A percentile compares a stretch with the other conserved stretches of the same genome.
Conservation (phyloP, 2,113 vertebrate species). For the Albula glossodonta region DNA sequence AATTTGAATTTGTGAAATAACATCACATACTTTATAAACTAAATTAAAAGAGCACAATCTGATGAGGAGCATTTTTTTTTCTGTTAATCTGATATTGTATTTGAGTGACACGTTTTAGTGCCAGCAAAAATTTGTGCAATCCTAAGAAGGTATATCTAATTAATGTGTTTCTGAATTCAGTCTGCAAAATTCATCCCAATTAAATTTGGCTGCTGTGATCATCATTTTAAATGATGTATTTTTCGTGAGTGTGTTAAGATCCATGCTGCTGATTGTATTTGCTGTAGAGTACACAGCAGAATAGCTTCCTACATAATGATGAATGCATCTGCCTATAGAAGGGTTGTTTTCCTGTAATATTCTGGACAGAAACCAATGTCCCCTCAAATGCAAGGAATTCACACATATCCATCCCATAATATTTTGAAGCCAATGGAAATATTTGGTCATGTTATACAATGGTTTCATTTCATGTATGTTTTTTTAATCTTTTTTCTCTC, state of each 20-base stretch:
- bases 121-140: too few species aligned
- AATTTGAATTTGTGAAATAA: background rate
- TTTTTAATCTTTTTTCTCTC: background rate
- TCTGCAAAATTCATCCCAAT: background rate
- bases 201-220: background rate
- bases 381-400: background rate
- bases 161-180: background rate
- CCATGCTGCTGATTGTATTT: background rate
- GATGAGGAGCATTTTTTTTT: background rate
- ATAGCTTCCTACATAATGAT: background rate
- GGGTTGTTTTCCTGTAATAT: background rate
- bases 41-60: background rate
- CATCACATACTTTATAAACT: background rate
- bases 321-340: background rate
- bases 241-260: background rate
- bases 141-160: background rate
- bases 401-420: conserved; percentile 2
- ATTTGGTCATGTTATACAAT: background rate
- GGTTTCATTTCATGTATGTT: background rate
- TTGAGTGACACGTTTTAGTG: too few species aligned
- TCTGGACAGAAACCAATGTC: background rate
- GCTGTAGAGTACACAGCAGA: background rate
- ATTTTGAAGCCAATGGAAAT: background rate
- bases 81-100: background rate
- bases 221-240: background rate